These are phyloP conservation scores for Saccostrea cuccullata DNA, from an alignment of 1,140 invertebrate species.

Conservation along the genomic window DNA sequence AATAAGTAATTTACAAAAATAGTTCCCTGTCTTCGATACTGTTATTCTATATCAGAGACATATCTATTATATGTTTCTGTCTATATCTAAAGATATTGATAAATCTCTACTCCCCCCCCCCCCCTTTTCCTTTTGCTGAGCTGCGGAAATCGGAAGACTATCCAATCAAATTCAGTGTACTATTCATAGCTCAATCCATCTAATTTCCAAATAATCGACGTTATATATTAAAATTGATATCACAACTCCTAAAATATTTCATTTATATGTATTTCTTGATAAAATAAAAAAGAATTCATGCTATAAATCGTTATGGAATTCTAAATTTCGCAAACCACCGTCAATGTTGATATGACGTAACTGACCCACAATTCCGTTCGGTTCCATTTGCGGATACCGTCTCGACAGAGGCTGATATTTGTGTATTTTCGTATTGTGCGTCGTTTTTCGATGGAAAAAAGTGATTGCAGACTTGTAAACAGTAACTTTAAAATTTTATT, in stretches of 20 bases:
- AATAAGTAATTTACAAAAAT: too few relatives aligned
- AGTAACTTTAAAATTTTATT: background rate
- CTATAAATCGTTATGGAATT: background rate
- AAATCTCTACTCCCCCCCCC: background rate
- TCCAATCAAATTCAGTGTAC: constrained; percentile 25
- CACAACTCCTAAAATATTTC: background rate
- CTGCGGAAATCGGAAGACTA: background rate
- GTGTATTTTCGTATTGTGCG: constrained; percentile 15
- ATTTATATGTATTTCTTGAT: background rate
- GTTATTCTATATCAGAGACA: too few relatives aligned
- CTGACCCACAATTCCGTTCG: constrained; percentile 31
- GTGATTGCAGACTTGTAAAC: background rate
- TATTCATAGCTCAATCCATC: background rate
- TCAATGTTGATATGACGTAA: constrained; percentile 30
- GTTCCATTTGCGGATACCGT: constrained; percentile 34
- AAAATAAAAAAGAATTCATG: background rate
- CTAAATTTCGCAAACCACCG: background rate
- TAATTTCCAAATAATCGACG: background rate
- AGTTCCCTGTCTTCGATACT: too few relatives aligned
- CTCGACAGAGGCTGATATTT: constrained; percentile 9
- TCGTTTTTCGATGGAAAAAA: background rate
- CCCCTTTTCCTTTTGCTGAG: background rate
- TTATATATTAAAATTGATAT: background rate
- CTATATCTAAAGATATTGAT: background rate
- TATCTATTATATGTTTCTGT: too few relatives aligned